Evolutionary conservation across 2,888 invertebrate species (phyloP).

Genomic region (Anoplius nigerrimus): DNA sequence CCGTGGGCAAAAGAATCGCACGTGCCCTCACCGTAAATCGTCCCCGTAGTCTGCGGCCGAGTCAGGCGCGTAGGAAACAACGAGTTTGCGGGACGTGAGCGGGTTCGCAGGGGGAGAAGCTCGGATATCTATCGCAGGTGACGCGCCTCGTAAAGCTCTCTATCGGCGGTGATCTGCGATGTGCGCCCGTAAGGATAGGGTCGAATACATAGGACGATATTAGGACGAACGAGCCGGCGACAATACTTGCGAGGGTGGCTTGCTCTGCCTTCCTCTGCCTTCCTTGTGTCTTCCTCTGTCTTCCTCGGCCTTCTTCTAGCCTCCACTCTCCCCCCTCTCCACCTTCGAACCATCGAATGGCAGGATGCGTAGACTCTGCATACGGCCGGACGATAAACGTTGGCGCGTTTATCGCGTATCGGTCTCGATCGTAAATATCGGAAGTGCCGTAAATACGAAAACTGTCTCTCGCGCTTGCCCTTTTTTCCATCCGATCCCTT

Average conservation of each 20-base stretch:
- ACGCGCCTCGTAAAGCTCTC: conserved; percentile 7
- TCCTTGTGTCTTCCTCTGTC: too few species aligned
- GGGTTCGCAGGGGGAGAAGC: neutral
- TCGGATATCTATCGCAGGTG: neutral
- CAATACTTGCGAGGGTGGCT: too few species aligned
- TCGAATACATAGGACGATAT: too few species aligned
- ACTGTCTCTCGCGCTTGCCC: neutral
- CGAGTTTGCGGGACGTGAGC: neutral
- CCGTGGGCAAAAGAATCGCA: neutral
- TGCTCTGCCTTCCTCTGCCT: too few species aligned
- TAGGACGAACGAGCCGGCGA: too few species aligned
- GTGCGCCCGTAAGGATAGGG: too few species aligned
- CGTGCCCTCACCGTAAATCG: neutral
- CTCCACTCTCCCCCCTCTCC: too few species aligned
- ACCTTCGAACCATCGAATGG: neutral
- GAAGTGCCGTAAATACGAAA: conserved; percentile 28
- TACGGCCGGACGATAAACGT: conserved; percentile 10
- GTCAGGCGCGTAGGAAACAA: neutral
- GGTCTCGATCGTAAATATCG: neutral
- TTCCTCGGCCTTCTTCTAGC: too few species aligned
- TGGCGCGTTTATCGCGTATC: conserved; percentile 49
- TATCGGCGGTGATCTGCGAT: too few species aligned
- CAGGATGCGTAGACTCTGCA: neutral
- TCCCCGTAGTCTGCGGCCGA: neutral
- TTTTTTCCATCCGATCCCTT: conserved; percentile 23